A percentile compares a stretch with the other conserved stretches of the same genome.
Evolutionary conservation across 2,113 vertebrate genomes (phyloP).

Genomic region (Oncorhynchus clarkii): DNA sequence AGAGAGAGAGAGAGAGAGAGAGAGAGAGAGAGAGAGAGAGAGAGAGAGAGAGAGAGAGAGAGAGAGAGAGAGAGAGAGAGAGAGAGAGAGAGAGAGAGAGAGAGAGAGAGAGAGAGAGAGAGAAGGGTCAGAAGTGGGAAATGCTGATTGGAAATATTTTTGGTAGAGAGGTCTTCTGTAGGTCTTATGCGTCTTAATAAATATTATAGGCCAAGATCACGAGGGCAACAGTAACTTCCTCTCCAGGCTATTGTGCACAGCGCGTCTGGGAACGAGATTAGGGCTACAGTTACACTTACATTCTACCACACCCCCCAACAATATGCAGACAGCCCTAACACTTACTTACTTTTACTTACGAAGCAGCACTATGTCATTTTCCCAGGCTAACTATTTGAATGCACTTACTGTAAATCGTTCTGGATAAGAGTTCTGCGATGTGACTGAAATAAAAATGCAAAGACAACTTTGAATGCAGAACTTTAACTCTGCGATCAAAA

Average conservation of each 20-base stretch:
- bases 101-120: background rate
- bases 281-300: background rate
- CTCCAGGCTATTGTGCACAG: no score
- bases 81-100: background rate
- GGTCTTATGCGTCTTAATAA: background rate
- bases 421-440: background rate
- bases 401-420: background rate
- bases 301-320: background rate
- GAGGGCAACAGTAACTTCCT: background rate
- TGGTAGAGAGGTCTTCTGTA: background rate
- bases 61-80: background rate
- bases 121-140: background rate
- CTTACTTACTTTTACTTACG: background rate
- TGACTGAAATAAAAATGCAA: background rate
- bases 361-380: background rate
- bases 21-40: background rate
- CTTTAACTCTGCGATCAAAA: background rate
- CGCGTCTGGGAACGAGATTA: background rate
- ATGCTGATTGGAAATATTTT: background rate
- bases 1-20: background rate
- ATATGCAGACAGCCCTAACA: background rate
- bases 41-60: background rate
- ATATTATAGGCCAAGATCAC: background rate
- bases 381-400: background rate
- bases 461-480: background rate